Evolutionary conservation across 2,888 invertebrate genomes (phyloP), one percentile per base, ranked within the genome.

Genomic region (Melipona beecheii): DNA sequence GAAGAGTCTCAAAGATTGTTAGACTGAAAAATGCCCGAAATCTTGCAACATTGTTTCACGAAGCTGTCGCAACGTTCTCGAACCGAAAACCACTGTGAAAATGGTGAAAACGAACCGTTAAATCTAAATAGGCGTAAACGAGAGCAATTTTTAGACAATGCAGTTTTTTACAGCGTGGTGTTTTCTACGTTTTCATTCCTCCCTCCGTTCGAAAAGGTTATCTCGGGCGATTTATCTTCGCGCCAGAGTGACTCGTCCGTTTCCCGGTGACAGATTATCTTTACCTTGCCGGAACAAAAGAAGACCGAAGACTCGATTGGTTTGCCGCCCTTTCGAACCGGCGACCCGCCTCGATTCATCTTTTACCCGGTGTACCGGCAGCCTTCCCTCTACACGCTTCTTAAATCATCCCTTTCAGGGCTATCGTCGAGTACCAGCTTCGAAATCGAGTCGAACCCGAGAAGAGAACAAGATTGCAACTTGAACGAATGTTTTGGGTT

Each of bases 211-310:
- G 17, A 31, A 56, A 64, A 27, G 19, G n/a, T 19, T 43, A 52
- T 73, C 64, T 49, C 54, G 6, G 66, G 66, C 60, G 70, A 80
- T 80, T 71, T 77, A 80, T 80, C 80, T 80, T 58, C 52, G 50
- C 52, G 36, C 17, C 24, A 27, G 56, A 80, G 71, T 65, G 80
- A 80, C 77, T 77, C 77, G 77, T 77, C 50, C 49, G 58, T 80
- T 77, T 54, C 71, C 43, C 66, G 71, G 66, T 80, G 76, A 80
- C 71, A 72, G 71, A 77, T 80, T 80, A 80, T 77, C 70, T 71
- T 52, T 75, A 27, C 56, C 31, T 27, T 60, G 15, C n/a, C 24
- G 56, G 50, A 62, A 73, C 65, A 60, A 49, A 77, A 64, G 58
- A 54, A 49, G 62, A 43, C 43, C 43, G 43, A 43, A 31, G 68